A percentile compares a stretch with the other conserved stretches of the same genome.
Evolutionary conservation across 2,888 invertebrate species (phyloP).

Genomic region (Stramonita haemastoma): DNA sequence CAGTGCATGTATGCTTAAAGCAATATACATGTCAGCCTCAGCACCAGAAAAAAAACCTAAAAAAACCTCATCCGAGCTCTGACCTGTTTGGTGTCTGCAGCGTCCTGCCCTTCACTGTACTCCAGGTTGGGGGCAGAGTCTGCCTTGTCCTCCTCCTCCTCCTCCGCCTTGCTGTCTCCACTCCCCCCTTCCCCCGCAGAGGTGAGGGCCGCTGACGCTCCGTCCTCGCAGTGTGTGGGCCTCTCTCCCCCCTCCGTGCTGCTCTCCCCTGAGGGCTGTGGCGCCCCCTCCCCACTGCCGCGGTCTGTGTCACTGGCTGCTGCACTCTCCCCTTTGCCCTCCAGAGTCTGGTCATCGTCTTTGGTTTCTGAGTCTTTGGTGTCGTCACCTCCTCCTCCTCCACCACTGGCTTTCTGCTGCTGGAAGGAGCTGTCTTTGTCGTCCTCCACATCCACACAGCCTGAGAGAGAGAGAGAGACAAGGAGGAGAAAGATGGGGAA

Average conservation of each 20-base stretch:
- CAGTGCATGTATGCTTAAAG: too few species aligned
- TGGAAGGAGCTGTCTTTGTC: constrained; percentile 48
- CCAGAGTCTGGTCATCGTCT: constrained; percentile 16
- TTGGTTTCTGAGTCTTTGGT: constrained; percentile 48
- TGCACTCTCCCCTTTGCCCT: constrained; percentile 9
- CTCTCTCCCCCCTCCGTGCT: constrained; percentile 17
- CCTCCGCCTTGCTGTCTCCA: constrained; percentile 44
- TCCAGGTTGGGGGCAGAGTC: not conserved
- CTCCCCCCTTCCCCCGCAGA: constrained; percentile 32
- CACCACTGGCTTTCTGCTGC: constrained; percentile 45
- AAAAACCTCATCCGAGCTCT: not conserved
- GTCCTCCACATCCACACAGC: constrained; percentile 43
- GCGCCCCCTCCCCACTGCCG: constrained; percentile 23
- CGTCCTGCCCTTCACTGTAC: constrained; percentile 6
- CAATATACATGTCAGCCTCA: too few species aligned
- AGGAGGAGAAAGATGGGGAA: too few species aligned
- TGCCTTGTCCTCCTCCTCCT: constrained; percentile 42
- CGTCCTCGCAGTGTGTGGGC: constrained; percentile 39
- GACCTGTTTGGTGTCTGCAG: constrained; percentile 25
- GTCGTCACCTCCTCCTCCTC: constrained; percentile 43
- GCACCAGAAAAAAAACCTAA: too few species aligned
- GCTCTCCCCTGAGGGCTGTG: not conserved
- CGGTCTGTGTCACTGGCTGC: not conserved
- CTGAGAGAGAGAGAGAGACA: constrained; percentile 9
- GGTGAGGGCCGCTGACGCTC: constrained; percentile 39